phyloP scores from a whole-genome alignment of 2,113 vertebrate species.

The Notechis scutatus region DNA sequence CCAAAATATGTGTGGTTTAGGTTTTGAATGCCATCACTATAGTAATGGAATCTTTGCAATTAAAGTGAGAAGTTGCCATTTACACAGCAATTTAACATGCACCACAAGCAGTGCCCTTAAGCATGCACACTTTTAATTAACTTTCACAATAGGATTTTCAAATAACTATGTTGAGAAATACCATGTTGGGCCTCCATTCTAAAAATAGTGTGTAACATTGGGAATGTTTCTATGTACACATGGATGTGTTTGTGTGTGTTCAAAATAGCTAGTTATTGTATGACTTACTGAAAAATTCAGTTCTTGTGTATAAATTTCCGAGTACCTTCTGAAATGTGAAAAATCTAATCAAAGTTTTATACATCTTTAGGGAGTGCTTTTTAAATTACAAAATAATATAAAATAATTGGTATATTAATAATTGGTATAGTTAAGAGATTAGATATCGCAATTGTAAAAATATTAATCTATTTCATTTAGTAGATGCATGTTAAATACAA shows the following conservation, averaged over 20 bases:
- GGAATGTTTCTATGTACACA: neutral
- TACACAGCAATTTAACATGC: neutral
- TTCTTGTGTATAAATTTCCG: neutral
- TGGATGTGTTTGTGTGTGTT: neutral
- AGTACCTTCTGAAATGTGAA: neutral
- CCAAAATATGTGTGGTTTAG: neutral
- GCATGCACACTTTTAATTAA: neutral
- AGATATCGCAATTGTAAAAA: neutral
- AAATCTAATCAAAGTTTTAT: constrained; percentile 3
- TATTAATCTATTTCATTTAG: neutral
- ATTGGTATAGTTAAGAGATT: neutral
- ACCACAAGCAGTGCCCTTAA: constrained; percentile 4
- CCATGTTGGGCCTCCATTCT: neutral
- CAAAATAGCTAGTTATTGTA: neutral
- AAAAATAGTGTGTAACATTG: neutral
- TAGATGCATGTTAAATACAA: neutral
- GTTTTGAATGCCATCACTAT: neutral
- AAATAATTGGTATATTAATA: neutral
- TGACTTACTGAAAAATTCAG: neutral
- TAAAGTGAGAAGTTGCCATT: neutral
- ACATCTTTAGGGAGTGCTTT: neutral
- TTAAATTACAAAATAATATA: neutral
- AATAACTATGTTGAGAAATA: neutral
- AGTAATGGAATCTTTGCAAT: neutral
- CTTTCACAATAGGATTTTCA: neutral